Base-by-base conservation (phyloP, 2,888 invertebrate genomes). In the Drosophila neotestacea region DNA sequence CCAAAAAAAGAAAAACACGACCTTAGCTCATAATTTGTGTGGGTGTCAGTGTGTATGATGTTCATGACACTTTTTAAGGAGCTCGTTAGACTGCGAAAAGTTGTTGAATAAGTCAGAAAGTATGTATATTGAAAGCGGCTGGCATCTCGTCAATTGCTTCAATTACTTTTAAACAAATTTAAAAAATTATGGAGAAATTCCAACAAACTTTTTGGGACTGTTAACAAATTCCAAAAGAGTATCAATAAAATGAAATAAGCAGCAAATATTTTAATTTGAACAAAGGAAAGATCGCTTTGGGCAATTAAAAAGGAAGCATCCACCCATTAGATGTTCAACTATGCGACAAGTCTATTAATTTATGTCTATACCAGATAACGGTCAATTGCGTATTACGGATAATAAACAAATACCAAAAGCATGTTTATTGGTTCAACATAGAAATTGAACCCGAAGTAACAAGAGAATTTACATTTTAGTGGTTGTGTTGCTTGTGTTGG, bases 1-100 rank as follows among this genome's bases (percentile, higher is more conserved):
- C n/a, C 30, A 10, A 46, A 22, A 22, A 61, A 44, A 44, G 16
- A 38, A 36, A 32, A 30, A 10, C 47, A 39, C 44, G 10, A 34
- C 28, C n/a, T 28, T 34, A n/a, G 9, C 22, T 34, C 7, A 30
- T 44, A 13, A 55, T 11, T 65, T 50, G 41, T 47, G 42, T 50
- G 58, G 36, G 67, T 56, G 50, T 58, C 51, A 58, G 58, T 36
- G 36, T 62, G 34, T 9, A 11, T 47, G 32, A 32, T 52, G 56
- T 41, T 63, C 48, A 16, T 70, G 77, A 55, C 67, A 60, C 59
- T 59, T 71, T 46, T 13, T 6, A 44, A 51, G 39, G n/a, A 27
- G 47, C 36, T 60, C 61, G 30, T 54, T 39, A 34, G 27, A 6
- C n/a, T 30, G 4, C 34, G 22, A 52, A 61, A 54, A 5, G 6